A percentile compares a stretch with the other conserved stretches of the same genome.
These are phyloP conservation scores for Copidosoma floridanum DNA, from an alignment of 1,140 invertebrate genomes.

Conservation along the genomic window DNA sequence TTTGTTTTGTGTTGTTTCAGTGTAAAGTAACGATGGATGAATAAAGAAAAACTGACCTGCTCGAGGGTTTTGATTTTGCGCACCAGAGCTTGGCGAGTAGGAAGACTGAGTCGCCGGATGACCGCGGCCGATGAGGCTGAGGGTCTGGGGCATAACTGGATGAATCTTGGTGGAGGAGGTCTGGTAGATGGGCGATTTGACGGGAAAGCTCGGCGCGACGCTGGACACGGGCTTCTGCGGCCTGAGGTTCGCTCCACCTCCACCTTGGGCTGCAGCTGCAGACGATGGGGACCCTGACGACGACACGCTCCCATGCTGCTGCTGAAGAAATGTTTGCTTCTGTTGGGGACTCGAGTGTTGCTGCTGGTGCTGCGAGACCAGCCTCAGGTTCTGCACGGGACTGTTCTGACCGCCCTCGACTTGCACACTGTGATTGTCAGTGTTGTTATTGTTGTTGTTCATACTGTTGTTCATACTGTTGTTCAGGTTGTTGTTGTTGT, in stretches of 20 bases:
- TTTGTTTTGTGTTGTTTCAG: too few relatives aligned
- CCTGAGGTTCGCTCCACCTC: conserved; percentile 48
- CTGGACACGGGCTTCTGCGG: conserved; percentile 79
- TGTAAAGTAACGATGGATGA: too few relatives aligned
- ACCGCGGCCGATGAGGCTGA: conserved; percentile 55
- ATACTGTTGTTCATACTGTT: conserved; percentile 37
- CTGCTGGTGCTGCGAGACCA: conserved; percentile 34
- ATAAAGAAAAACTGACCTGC: neutral
- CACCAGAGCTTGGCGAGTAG: conserved; percentile 26
- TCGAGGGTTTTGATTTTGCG: conserved; percentile 28
- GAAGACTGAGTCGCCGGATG: conserved; percentile 47
- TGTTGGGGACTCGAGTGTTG: conserved; percentile 43
- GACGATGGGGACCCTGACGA: conserved; percentile 37
- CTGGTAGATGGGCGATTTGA: conserved; percentile 75
- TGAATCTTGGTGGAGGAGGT: conserved; percentile 78
- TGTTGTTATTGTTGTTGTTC: conserved; percentile 33
- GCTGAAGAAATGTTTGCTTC: conserved; percentile 33
- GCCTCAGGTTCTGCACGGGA: conserved; percentile 44
- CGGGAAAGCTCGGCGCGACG: conserved; percentile 71
- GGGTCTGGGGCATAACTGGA: conserved; percentile 75
- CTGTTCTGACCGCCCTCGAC: conserved; percentile 38
- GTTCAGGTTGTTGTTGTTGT: conserved; percentile 22
- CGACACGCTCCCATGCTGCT: conserved; percentile 26
- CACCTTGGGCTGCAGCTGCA: conserved; percentile 29
- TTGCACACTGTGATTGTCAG: conserved; percentile 33